Evolutionary conservation across 2,888 invertebrate species (phyloP).

Genomic region (Tupiocoris notatus): DNA sequence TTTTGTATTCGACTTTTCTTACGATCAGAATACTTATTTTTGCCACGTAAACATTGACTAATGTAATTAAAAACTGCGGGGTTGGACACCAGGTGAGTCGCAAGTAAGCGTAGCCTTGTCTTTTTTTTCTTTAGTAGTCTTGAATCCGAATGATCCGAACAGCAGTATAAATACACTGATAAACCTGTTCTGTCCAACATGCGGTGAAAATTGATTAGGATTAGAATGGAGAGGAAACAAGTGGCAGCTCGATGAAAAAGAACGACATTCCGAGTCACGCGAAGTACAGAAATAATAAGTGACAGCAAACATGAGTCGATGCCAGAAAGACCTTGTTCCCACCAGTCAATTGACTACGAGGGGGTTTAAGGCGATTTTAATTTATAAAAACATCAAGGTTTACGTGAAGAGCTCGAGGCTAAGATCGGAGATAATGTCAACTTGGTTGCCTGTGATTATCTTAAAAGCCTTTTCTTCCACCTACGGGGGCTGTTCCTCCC

Average conservation of each 20-base stretch:
- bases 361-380: conserved; percentile 26
- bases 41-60: no score
- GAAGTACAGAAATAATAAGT: conserved; percentile 26
- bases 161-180: no score
- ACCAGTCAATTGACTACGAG: conserved; percentile 20
- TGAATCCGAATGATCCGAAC: no score
- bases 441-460: conserved; percentile 25
- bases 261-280: not conserved
- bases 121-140: no score
- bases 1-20: no score
- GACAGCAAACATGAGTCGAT: conserved; percentile 20
- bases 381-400: conserved; percentile 27
- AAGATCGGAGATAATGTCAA: conserved; percentile 26
- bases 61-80: no score
- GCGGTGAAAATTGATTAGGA: no score
- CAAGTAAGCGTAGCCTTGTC: no score
- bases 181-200: no score
- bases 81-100: no score
- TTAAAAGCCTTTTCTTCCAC: conserved; percentile 33
- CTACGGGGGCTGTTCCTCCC: not conserved
- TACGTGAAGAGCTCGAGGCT: conserved; percentile 11
- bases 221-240: no score
- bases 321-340: conserved; percentile 30
- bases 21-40: no score
- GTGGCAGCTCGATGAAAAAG: not conserved